phyloP scores from a whole-genome alignment of 2,113 vertebrate genomes.

The Beaufortia kweichowensis region DNA sequence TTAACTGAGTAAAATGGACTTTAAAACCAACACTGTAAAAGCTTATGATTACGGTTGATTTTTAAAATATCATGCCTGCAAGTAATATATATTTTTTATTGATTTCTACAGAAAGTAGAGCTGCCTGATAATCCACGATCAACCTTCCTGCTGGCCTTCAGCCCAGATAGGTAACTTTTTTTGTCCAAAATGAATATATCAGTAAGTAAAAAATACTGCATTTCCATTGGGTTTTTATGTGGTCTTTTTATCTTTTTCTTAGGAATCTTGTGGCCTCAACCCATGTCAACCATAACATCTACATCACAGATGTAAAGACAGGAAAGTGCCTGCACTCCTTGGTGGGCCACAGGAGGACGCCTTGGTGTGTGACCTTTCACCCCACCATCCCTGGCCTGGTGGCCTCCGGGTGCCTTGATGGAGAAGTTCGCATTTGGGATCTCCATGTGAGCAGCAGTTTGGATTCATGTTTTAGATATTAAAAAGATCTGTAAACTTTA shows the following conservation, averaged over 20 bases:
- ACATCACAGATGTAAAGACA: constrained; percentile 98
- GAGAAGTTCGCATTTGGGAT: constrained; percentile 99
- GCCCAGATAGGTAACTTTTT: constrained; percentile 87
- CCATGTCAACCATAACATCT: constrained; percentile 99
- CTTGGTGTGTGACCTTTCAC: constrained; percentile 99
- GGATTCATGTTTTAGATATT: neutral
- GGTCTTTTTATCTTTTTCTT: neutral
- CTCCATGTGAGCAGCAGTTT: constrained; percentile 85
- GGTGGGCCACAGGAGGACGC: constrained; percentile 95
- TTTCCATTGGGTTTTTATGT: neutral
- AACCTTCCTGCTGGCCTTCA: constrained; percentile 97
- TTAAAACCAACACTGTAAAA: no score
- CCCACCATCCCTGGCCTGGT: constrained; percentile 96
- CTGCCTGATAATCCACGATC: constrained; percentile 98
- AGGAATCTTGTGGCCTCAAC: constrained; percentile 98
- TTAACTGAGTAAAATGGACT: no score
- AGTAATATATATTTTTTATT: constrained; percentile 57
- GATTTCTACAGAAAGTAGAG: constrained; percentile 91
- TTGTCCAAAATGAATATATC: neutral
- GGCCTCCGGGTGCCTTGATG: constrained; percentile 97
- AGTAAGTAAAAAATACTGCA: neutral
- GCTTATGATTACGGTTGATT: neutral
- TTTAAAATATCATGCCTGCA: neutral
- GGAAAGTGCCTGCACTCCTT: constrained; percentile 96
- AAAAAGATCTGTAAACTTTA: neutral